Percentiles rank a stretch among this genome's conserved stretches.
These are phyloP conservation scores for Cottus gobio DNA, from an alignment of 2,113 vertebrate species.

Conservation along the genomic window DNA sequence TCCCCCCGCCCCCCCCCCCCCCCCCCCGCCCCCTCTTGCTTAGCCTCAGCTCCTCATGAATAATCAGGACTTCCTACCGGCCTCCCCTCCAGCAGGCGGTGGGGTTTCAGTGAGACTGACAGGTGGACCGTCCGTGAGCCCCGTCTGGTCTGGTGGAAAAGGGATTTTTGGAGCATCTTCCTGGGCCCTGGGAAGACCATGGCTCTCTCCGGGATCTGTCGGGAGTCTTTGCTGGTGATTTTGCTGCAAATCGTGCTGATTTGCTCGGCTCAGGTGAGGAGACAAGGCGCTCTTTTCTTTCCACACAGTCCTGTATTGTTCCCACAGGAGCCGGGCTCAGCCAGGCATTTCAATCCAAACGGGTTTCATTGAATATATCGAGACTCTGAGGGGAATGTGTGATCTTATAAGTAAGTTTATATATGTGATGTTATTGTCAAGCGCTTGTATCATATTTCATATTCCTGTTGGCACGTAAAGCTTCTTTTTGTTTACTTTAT, in stretches of 20 bases:
- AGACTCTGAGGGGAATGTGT: background rate
- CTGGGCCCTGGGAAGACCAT: conserved; percentile 78
- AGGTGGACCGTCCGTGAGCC: conserved; percentile 67
- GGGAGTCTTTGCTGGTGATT: conserved; percentile 78
- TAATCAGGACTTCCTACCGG: conserved; percentile 71
- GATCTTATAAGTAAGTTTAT: background rate
- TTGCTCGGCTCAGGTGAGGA: conserved; percentile 92
- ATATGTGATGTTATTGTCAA: background rate
- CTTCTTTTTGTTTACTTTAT: background rate
- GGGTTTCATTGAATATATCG: background rate
- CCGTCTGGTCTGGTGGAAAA: conserved; percentile 59
- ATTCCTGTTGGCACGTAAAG: background rate
- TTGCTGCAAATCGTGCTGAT: conserved; percentile 87
- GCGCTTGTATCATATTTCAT: background rate
- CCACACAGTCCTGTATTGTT: background rate
- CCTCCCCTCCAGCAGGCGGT: conserved; percentile 66
- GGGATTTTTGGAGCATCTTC: conserved; percentile 52
- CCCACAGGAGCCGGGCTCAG: background rate
- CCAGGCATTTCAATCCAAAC: background rate
- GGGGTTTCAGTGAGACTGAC: conserved; percentile 68
- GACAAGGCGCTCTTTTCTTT: background rate
- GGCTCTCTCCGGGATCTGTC: conserved; percentile 68
- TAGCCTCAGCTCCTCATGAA: conserved; percentile 70
- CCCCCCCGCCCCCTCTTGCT: conserved; percentile 80
- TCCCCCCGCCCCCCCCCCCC: conserved; percentile 62